phyloP scores from a whole-genome alignment of 2,888 invertebrate species.

The Drosophila maculinotata region DNA sequence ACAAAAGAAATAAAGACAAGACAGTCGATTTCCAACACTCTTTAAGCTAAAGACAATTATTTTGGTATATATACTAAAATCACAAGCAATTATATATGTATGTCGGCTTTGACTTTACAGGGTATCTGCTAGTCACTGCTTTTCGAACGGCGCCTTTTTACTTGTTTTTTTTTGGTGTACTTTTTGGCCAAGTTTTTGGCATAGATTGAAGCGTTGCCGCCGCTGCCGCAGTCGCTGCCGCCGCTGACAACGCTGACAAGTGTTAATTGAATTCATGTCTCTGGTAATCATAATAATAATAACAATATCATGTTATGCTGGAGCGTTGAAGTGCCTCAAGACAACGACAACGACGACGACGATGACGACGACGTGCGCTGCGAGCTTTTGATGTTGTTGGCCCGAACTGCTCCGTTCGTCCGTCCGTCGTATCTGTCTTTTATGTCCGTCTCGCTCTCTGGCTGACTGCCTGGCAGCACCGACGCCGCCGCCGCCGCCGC shows the following conservation, averaged over 20 bases:
- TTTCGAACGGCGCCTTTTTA: neutral
- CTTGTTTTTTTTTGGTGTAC: slow-evolving; percentile 6
- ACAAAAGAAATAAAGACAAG: neutral
- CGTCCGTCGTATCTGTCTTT: slow-evolving; percentile 42
- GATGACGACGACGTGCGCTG: slow-evolving; percentile 53
- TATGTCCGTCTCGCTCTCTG: slow-evolving; percentile 35
- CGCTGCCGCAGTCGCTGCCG: slow-evolving; percentile 29
- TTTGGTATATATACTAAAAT: too few relatives aligned
- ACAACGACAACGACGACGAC: slow-evolving; percentile 42
- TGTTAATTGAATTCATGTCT: slow-evolving; percentile 85
- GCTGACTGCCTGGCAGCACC: slow-evolving; percentile 50
- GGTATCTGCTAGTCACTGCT: slow-evolving; percentile 25
- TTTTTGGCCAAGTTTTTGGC: slow-evolving; percentile 50
- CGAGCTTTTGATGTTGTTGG: slow-evolving; percentile 77
- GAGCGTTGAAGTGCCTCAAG: slow-evolving; percentile 68
- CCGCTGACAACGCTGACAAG: slow-evolving; percentile 82
- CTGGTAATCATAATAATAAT: slow-evolving; percentile 84
- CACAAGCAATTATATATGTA: neutral
- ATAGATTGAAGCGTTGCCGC: slow-evolving; percentile 59
- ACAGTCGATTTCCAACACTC: too few relatives aligned
- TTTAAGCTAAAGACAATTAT: too few relatives aligned
- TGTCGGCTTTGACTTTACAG: neutral
- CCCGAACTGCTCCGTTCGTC: slow-evolving; percentile 22
- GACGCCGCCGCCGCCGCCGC: slow-evolving; percentile 16
- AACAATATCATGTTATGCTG: slow-evolving; percentile 78